phyloP scores from a whole-genome alignment of 2,888 invertebrate species.

The Cataglyphis altisquamis region DNA sequence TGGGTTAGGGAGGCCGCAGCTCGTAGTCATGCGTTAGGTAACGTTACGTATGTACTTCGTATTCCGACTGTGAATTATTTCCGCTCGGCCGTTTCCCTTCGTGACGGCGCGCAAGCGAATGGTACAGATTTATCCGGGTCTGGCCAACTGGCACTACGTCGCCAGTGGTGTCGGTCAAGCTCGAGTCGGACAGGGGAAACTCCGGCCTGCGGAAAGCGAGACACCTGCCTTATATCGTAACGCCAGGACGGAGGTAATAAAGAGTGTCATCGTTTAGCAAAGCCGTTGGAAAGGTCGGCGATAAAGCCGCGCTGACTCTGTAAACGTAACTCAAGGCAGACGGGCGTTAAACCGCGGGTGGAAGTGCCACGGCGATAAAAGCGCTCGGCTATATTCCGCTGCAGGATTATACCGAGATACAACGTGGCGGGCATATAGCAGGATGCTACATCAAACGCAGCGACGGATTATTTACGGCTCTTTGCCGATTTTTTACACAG shows the following conservation, averaged over 20 bases:
- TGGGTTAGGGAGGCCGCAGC: background rate
- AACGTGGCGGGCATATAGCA: slow-evolving; percentile 53
- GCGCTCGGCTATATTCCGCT: slow-evolving; percentile 56
- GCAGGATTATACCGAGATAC: slow-evolving; percentile 32
- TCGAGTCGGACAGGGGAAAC: slow-evolving; percentile 31
- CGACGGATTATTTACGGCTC: slow-evolving; percentile 13
- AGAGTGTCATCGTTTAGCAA: slow-evolving; percentile 76
- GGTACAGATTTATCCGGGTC: slow-evolving; percentile 46
- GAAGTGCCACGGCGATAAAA: slow-evolving; percentile 73
- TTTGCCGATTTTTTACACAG: slow-evolving; percentile 30
- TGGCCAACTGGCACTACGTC: background rate
- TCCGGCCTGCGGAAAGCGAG: slow-evolving; percentile 2
- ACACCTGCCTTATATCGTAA: slow-evolving; percentile 48
- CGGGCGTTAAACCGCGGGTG: slow-evolving; percentile 73
- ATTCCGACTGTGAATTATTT: slow-evolving; percentile 50
- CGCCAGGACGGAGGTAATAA: slow-evolving; percentile 69
- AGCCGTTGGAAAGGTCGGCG: slow-evolving; percentile 70
- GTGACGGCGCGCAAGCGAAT: slow-evolving; percentile 38
- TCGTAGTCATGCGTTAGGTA: slow-evolving; percentile 44
- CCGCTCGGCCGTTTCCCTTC: slow-evolving; percentile 12
- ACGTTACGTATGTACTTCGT: slow-evolving; percentile 27
- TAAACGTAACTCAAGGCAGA: slow-evolving; percentile 68
- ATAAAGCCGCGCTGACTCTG: slow-evolving; percentile 73
- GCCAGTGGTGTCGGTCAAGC: slow-evolving; percentile 21
- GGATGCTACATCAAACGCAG: slow-evolving; percentile 43